Base-by-base conservation (phyloP, 1,140 invertebrate species). In the Trachymyrmex cornetzi region DNA sequence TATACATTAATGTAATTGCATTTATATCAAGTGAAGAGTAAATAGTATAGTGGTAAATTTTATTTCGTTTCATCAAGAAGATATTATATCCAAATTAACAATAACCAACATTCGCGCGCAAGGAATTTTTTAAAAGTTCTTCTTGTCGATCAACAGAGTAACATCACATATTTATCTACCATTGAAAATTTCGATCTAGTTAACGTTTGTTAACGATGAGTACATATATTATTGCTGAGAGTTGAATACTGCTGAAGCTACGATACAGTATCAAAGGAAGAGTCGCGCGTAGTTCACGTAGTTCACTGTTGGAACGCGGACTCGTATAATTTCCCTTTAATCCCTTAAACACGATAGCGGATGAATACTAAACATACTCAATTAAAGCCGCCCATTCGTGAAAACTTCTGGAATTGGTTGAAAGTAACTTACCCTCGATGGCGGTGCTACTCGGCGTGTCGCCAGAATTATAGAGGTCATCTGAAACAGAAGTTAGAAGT, bases 391-490 rank as follows among this genome's bases (percentile, higher is more conserved):
- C 24, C 63, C 34, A 27, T 24, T 64, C 12, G 77, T 5, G 77
- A 71, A 85, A 91, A 87, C 63, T 89, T 74, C 63, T 6, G 66
- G 88, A 87, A 89, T 93, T 90, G 80, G 61, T 81, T 90, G 86
- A 86, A 90, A 92, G 72, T 84, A 80, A 93, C 93, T 94, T 88
- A 94, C 93, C 93, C 77, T 93, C 89, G 55, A 88, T 86, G 80
- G 85, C 82, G 80, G 84, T 86, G 84, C 55, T 88, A 86, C 61
- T 79, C 38, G 57, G 38, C 79, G 67, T 88, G 86, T 91, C 91
- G 50, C 88, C 90, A 74, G 89, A 89, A 87, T 93, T 92, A 89
- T 91, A 92, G 85, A 93, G 91, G 82, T 91, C 92, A 90, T 94
- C 93, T 94, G 92, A 87, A 94, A 94, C 85, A 90, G 77, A 91